phyloP scores from a whole-genome alignment of 2,113 vertebrate species.

The Pelecanoides urinatrix region DNA sequence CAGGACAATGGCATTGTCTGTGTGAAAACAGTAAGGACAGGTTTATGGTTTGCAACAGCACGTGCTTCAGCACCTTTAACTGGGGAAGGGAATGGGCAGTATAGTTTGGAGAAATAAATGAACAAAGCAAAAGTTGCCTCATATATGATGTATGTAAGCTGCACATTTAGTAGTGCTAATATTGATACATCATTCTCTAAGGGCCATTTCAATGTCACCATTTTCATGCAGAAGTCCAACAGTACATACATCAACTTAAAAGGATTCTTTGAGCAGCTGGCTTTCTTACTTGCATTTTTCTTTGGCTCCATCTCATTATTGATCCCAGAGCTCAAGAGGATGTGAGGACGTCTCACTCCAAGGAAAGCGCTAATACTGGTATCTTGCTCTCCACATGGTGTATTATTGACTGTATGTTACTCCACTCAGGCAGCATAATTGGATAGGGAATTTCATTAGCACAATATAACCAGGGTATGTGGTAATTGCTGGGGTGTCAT shows the following conservation, averaged over 20 bases:
- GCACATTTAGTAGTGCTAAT: background rate
- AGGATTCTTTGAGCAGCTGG: background rate
- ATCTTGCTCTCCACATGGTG: background rate
- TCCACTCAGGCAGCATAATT: background rate
- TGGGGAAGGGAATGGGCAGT: background rate
- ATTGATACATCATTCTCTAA: background rate
- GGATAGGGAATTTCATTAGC: background rate
- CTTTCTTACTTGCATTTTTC: background rate
- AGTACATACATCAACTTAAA: background rate
- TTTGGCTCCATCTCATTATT: background rate
- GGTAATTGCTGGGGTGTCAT: background rate
- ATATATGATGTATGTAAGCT: background rate
- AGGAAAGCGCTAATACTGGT: background rate
- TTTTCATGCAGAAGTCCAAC: background rate
- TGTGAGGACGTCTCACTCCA: background rate
- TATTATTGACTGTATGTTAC: background rate
- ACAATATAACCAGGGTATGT: background rate
- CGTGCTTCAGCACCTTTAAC: background rate
- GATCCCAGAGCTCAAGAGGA: constrained; percentile 1
- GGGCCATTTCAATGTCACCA: background rate
- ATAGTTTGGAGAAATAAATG: background rate
- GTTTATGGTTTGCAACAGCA: background rate
- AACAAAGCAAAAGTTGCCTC: background rate
- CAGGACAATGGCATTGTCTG: background rate
- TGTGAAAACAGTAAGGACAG: background rate